phyloP scores from a whole-genome alignment of 2,888 invertebrate genomes.

The Drosophila prolongata region DNA sequence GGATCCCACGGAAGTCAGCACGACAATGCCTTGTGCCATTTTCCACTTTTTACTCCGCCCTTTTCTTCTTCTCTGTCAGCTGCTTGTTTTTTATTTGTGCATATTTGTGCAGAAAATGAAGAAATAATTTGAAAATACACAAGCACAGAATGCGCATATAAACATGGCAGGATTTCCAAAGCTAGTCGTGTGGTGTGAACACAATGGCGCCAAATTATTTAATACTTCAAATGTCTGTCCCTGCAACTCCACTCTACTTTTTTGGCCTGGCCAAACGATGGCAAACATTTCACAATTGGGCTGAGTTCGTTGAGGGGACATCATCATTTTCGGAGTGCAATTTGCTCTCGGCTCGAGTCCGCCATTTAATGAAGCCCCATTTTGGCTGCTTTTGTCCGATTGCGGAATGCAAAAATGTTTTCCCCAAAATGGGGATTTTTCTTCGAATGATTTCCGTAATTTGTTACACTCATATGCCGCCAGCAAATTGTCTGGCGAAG shows the following conservation, averaged over 20 bases:
- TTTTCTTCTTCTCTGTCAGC: constrained; percentile 15
- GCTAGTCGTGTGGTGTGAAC: constrained; percentile 55
- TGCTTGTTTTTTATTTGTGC: constrained; percentile 44
- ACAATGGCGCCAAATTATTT: constrained; percentile 81
- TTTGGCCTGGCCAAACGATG: constrained; percentile 23
- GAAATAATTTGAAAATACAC: constrained; percentile 75
- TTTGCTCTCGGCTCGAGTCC: no score
- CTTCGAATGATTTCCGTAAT: constrained; percentile 40
- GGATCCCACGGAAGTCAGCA: constrained; percentile 46
- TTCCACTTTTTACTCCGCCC: constrained; percentile 43
- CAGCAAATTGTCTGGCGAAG: constrained; percentile 26
- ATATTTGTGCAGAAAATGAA: constrained; percentile 72
- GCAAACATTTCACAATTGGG: constrained; percentile 31
- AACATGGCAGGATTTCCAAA: constrained; percentile 36
- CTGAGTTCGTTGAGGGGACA: constrained; percentile 1
- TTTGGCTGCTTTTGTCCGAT: constrained; percentile 61
- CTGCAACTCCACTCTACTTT: not conserved
- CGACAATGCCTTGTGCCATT: constrained; percentile 65
- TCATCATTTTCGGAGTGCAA: constrained; percentile 41
- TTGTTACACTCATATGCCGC: constrained; percentile 37
- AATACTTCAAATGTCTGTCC: constrained; percentile 75
- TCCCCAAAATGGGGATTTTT: constrained; percentile 35
- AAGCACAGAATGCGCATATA: constrained; percentile 36
- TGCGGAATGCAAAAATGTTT: constrained; percentile 47
- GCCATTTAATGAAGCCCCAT: constrained; percentile 77